phyloP scores from a whole-genome alignment of 2,888 invertebrate genomes.

The Linyphia triangularis region DNA sequence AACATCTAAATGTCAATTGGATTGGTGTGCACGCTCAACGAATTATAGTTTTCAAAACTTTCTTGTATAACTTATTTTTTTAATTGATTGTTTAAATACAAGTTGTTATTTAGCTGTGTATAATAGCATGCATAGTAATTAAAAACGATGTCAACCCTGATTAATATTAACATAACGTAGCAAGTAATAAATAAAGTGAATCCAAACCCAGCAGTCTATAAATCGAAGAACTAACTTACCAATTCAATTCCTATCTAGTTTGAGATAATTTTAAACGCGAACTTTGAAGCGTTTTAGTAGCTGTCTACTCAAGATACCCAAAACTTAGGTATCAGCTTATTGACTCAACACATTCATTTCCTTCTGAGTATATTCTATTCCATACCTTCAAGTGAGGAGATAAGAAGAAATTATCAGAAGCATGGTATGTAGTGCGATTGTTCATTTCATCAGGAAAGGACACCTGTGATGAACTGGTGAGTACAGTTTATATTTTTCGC shows the following conservation, averaged over 20 bases:
- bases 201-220: background rate
- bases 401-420: background rate
- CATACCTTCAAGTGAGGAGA: background rate
- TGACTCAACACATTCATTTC: background rate
- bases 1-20: too few relatives aligned
- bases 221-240: background rate
- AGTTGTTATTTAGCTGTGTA: too few relatives aligned
- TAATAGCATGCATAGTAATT: too few relatives aligned
- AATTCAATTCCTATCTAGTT: background rate
- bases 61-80: too few relatives aligned
- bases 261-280: background rate
- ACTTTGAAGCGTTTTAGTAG: background rate
- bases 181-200: background rate
- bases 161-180: background rate
- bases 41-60: too few relatives aligned
- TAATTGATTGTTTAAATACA: too few relatives aligned
- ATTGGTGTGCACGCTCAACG: too few relatives aligned
- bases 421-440: background rate
- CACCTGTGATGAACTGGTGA: background rate
- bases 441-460: background rate
- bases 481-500: too few relatives aligned
- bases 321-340: slow-evolving; percentile 3
- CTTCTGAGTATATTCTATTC: background rate
- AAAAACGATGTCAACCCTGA: too few relatives aligned
- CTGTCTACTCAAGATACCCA: background rate